Evolutionary conservation across 2,797 vertebrate species (phyloP).

Genomic region (Phalloptychus januarius): DNA sequence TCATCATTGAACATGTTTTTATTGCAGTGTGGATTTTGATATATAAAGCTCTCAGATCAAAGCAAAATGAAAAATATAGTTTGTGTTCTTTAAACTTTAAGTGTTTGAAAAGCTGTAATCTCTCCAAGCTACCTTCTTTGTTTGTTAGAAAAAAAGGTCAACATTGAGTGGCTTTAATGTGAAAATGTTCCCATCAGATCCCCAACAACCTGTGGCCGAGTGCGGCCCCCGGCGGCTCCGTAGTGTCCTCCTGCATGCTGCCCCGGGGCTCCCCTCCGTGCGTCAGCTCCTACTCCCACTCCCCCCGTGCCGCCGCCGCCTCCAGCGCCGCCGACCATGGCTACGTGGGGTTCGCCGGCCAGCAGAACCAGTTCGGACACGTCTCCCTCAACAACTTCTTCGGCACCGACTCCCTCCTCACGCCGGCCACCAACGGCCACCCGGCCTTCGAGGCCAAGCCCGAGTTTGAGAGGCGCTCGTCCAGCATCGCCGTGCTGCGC

Average conservation of each 20-base stretch:
- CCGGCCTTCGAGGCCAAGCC: conserved; percentile 96
- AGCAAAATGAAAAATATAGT: neutral
- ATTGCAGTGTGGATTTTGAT: neutral
- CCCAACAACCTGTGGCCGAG: conserved; percentile 96
- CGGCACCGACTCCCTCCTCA: conserved; percentile 90
- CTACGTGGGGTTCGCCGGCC: conserved; percentile 93
- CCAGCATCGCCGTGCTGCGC: conserved; percentile 97
- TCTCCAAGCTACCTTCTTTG: neutral
- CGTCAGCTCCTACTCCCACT: conserved; percentile 92
- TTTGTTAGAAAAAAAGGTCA: neutral
- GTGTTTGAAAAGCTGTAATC: neutral
- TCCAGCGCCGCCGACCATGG: conserved; percentile 82
- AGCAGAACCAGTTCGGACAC: conserved; percentile 96
- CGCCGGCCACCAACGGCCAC: conserved; percentile 86
- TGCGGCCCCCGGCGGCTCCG: conserved; percentile 84
- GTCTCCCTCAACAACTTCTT: conserved; percentile 98
- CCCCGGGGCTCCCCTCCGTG: conserved; percentile 96
- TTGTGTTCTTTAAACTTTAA: neutral
- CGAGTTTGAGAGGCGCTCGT: conserved; percentile 95
- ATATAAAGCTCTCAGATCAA: neutral
- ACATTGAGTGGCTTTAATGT: neutral
- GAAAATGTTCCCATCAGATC: conserved; percentile 81
- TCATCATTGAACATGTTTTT: neutral
- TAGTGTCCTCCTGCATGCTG: conserved; percentile 96
- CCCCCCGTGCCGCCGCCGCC: conserved; percentile 80